Evolutionary conservation across 2,797 vertebrate genomes (phyloP), one percentile per base, ranked within the genome.

Genomic region (Emys orbicularis): DNA sequence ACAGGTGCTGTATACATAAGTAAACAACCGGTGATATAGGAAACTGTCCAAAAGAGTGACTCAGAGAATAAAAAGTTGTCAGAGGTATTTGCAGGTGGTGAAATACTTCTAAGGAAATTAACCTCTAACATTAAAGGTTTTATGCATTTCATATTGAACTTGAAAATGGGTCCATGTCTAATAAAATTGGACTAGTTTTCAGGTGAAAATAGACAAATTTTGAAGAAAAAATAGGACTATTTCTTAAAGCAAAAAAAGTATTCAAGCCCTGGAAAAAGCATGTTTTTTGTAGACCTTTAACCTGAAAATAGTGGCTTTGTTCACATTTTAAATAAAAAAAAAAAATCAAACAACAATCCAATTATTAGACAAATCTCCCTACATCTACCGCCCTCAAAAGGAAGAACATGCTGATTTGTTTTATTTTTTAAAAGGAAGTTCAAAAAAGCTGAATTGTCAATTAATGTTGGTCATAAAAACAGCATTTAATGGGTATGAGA

Each of bases 141-240:
- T 84, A 49, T 90, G 8, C 13, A n/a, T 53, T 92, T 93, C 84
- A 83, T 87, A 87, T 87, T 59, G 80, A 91, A 88, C 88, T 49
- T 77, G 74, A 49, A 74, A 27, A 44, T 76, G 41, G 41, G 10
- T 8, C 37, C 7, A 27, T 47, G 23, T 95, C 80, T 92, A 83
- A 83, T 76, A 95, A 96, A 96, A 97, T 82, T 56, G 27, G 59
- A 91, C 93, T 89, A 47, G 74, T 84, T 97, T 96, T 94, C 87
- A 97, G 84, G 92, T 86, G 65, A 84, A 76, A 72, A 72, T 6
- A 72, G 31, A 59, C 80, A 49, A 65, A 29, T 86, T 92, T 83
- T 29, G 77, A 65, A 47, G 90, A 86, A 92, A 92, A 95, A 95
- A 47, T 25, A 83, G 53, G 57, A 18, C 52, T 72, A 44, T 90